Evolutionary conservation across 2,113 vertebrate genomes (phyloP), one percentile per base, ranked within the genome.

Genomic region (Hippocampus barbouri): DNA sequence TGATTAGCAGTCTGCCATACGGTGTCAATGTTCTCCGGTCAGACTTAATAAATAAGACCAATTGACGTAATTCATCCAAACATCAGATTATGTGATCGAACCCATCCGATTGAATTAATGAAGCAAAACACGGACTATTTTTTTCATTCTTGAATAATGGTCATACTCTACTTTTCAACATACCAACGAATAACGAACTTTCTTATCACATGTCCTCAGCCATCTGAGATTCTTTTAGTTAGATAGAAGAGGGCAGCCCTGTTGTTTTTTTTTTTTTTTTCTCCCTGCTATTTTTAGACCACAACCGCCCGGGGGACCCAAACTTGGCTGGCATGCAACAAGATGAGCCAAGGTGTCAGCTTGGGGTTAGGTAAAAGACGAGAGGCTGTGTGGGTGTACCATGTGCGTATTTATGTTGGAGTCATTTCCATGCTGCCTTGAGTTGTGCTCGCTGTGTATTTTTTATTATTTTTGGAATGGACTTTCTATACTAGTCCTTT

Each of bases 231-330:
- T 80, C 80, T 80, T 88, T 69, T 79, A 72, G 84, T 73, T 27
- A 77, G 78, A 76, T 79, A 63, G 74, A 82, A 82, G 80, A 80
- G 86, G 86, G 77, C 89, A 86, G 86, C 82, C 89, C 86, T 88
- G 74, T 80, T 30, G 0, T 7, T 16, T 23, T 25, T 25, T 16
- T 53, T 21, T 30, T 2, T 18, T 30, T 11, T 8, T n/a, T 23
- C 10, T 71, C 67, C 71, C 53, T 71, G 75, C 67, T 92, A 92
- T 92, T 89, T 90, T 89, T 92, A 89, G 90, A 77, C 11, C 4
- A 74, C 11, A 78, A 72, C 71, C 73, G 83, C 86, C 87, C 83
- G 82, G 85, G 89, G 88, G 87, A 89, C 85, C 83, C 85, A 79
- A 85, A 83, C 81, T 83, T 76, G 20, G 88, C 74, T 63, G 69